Evolutionary conservation across 2,797 vertebrate genomes (phyloP), one percentile per base, ranked within the genome.

Genomic region (Spizella passerina): DNA sequence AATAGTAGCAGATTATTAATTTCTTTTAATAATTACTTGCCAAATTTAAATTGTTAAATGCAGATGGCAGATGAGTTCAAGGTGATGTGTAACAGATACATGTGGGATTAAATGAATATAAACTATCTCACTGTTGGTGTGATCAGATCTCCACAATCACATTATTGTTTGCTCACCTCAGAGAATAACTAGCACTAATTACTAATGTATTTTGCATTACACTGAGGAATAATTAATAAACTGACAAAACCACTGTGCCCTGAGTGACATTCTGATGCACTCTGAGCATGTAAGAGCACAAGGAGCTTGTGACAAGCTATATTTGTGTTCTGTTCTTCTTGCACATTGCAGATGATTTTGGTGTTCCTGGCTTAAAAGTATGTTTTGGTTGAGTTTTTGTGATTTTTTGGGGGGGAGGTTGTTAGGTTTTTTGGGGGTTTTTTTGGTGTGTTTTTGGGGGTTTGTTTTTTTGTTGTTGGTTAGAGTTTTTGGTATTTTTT

Each of bases 1-100:
- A 57, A 43, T 24, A 64, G 50, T 26, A 75, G 55, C 47, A 76
- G 87, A 60, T 17, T 32, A 26, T 7, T 17, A n/a, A 3, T 0
- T 50, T 57, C n/a, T n/a, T 60, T 82, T 9, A 34, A 76, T 77
- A 91, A 78, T 20, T 88, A 55, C 38, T 30, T 34, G 52, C 30
- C 52, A 78, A 65, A 84, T 82, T 65, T 47, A 90, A 95, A 80
- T 55, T 14, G 30, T 55, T 80, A 86, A 61, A 41, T 71, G 53
- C 34, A 82, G 79, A 36, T 60, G 41, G 88, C 32, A 84, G 73
- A 50, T 39, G 49, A 52, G 55, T 50, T 94, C 80, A 83, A 50
- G 47, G 64, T 39, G 83, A 85, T 57, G 26, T 12, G 15, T 44
- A 47, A 71, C 38, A 22, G 16, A 39, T 17, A 24, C 1, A 2